Evolutionary conservation across 1,140 invertebrate species (phyloP), one percentile per base, ranked within the genome.

Genomic region (Drosophila pachea): DNA sequence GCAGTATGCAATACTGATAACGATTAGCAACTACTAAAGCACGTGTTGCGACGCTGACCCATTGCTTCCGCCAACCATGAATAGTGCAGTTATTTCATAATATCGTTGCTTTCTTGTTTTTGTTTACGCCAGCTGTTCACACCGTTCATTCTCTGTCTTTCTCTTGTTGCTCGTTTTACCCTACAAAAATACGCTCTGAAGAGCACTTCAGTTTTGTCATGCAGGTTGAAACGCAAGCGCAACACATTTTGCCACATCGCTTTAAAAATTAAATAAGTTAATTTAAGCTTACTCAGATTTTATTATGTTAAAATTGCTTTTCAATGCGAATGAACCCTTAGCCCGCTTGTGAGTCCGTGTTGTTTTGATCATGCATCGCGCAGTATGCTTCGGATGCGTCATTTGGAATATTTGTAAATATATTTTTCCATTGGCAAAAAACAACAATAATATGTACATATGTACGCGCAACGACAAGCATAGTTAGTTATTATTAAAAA

Each of bases 91-190:
- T 56, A 49, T 50, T 70, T 66, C 62, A 58, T 45, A 50, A 62
- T 64, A 38, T 38, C 33, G 32, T n/a, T 43, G 48, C 32, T 47
- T 55, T 59, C 48, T 29, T 48, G 22, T 48, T 64, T 48, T 64
- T 60, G 68, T 67, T 67, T 61, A 56, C 55, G 16, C 36, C 43
- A 67, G 50, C 55, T 72, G 50, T 60, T 71, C 33, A 38, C 47
- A 35, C 43, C 2, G 16, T 31, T 32, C 53, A 29, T n/a, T 47
- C 6, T 50, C 31, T n/a, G 7, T 2, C 7, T 40, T 58, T 36
- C 14, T 45, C 12, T 35, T 47, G 9, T 3, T 22, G 22, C 22
- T 22, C 22, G 1, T 7, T 50, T 42, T 49, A 52, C 12, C 12
- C 49, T 52, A n/a, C 7, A 33, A 5, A 33, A 5, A 35, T 16